These are phyloP conservation scores for Syrmaticus mikado DNA, from an alignment of 2,113 vertebrate species.

Conservation along the genomic window DNA sequence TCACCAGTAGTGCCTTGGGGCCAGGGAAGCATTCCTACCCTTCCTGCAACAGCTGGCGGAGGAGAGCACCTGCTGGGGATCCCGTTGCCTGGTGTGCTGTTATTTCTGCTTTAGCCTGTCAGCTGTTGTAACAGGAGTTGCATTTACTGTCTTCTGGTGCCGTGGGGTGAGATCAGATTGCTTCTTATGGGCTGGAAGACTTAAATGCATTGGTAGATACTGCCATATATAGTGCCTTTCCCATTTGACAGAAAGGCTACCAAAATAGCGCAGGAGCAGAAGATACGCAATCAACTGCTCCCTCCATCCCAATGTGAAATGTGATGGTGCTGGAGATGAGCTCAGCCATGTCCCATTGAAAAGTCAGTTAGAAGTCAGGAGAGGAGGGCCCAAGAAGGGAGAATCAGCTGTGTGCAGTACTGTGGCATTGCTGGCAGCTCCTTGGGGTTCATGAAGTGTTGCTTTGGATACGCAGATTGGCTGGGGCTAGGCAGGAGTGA, in stretches of 20 bases:
- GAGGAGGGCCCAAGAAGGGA: not conserved
- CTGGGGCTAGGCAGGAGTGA: not conserved
- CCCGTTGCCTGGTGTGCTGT: constrained; percentile 21
- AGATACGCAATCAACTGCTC: not conserved
- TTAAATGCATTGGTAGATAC: constrained; percentile 28
- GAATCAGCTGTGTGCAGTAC: not conserved
- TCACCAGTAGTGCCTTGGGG: not conserved
- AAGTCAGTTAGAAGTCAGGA: not conserved
- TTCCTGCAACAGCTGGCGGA: constrained; percentile 17
- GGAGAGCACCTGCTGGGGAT: constrained; percentile 39
- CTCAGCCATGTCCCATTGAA: rapidly evolving
- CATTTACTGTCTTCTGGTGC: constrained; percentile 14
- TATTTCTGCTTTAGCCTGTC: constrained; percentile 47
- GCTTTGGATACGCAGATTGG: not conserved
- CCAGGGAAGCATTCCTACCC: constrained; percentile 13
- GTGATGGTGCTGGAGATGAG: not conserved
- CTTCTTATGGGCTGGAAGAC: constrained; percentile 21
- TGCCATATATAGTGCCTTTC: constrained; percentile 51
- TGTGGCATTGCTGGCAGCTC: not conserved
- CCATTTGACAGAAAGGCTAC: not conserved
- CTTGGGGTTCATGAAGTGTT: not conserved
- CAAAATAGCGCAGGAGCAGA: constrained; percentile 5
- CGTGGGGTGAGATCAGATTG: not conserved
- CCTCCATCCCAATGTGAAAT: not conserved
- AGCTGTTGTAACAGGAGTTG: constrained; percentile 57